Evolutionary conservation across 2,113 vertebrate genomes (phyloP).

Genomic region (Manacus vitellinus): DNA sequence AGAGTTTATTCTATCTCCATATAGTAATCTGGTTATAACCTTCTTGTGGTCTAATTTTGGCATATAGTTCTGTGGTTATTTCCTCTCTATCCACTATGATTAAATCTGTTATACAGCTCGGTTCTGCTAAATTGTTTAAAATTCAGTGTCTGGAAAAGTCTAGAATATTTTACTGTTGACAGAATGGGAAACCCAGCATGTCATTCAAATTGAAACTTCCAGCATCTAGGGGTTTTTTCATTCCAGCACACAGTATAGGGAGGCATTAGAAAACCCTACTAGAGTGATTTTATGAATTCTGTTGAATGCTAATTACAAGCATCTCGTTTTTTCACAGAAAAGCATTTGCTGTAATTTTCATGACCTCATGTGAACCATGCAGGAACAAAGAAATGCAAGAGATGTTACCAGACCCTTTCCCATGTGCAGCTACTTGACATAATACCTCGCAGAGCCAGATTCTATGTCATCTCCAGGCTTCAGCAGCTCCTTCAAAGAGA

Average conservation of each 20-base stretch:
- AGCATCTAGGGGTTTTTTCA: accelerated
- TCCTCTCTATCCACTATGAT: background rate
- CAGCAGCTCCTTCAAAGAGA: background rate
- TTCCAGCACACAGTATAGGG: background rate
- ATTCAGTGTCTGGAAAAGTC: background rate
- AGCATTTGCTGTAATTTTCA: background rate
- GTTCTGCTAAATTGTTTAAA: background rate
- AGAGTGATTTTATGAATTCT: background rate
- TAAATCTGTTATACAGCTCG: background rate
- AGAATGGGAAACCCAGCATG: background rate
- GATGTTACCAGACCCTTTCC: background rate
- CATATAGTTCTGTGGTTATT: background rate
- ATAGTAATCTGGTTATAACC: background rate
- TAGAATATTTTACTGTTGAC: background rate
- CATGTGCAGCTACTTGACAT: accelerated
- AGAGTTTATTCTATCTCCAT: background rate
- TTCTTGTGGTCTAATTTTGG: background rate
- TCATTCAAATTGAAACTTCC: background rate
- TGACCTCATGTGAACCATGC: background rate
- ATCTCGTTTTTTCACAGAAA: background rate
- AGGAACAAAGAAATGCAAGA: background rate
- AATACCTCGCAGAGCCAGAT: background rate
- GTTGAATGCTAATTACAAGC: background rate
- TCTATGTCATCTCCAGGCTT: background rate
- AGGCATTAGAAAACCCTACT: background rate